Base-by-base conservation (phyloP, 2,113 vertebrate species). In the Brachyhypopomus gauderio region DNA sequence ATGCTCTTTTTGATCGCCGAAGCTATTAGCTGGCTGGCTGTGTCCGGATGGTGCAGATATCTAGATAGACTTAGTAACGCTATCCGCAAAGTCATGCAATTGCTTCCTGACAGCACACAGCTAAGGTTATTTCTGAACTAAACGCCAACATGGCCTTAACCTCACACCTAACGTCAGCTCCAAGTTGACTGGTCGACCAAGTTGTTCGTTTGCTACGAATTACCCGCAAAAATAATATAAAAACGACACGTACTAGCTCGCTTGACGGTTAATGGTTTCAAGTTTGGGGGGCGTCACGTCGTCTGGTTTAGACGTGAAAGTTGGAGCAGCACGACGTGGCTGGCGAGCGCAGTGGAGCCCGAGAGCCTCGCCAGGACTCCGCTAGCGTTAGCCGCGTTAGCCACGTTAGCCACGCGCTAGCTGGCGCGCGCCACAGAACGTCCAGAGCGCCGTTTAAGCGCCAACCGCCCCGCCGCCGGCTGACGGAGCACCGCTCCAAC, bases 401-500 rank as follows among this genome's bases (percentile, higher is more conserved):
- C 23, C 34, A 67, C 23, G 41, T 41, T 64, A 77, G 45, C 45
- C 12, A 52, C 8, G 8, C 78, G 79, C 64, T 83, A 73, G 48
- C 41, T 45, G n/a, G n/a, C 80, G n/a, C 66, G 48, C 23, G 60
- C 58, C 60, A 41, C 74, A 6, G 41, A 45, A 45, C 41, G 9
- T 45, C 41, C 41, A 45, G 7, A 45, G 3, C 5, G 41, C 41
- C 9, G 9, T 19, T 78, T 75, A 74, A 30, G 52, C 73, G 22
- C 38, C 80, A 85, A 83, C 78, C n/a, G 55, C 45, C 67, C 55
- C 66, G 38, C 22, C 27, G 81, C 81, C 80, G 80, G 78, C 78
- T 72, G 62, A 69, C 36, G 45, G 36, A 69, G 59, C 77, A 23
- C 64, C 69, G 52, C 66, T 62, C 70, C 77, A 77, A 67, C 64